These are phyloP conservation scores for Thripadectes ignobilis DNA, from an alignment of 2,797 vertebrate genomes.

Conservation along the genomic window DNA sequence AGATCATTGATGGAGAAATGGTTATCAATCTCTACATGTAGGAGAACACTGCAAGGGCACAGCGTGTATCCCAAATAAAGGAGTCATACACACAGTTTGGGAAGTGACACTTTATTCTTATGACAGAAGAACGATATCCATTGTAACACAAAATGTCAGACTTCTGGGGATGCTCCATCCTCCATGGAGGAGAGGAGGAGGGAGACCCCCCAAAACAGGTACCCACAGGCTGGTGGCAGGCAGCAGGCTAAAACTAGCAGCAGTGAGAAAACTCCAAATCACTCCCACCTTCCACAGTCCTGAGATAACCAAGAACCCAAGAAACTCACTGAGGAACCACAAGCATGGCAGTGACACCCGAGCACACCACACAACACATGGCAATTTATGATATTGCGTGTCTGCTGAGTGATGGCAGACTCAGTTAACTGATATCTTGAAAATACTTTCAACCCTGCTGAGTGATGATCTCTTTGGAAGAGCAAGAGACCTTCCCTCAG, in stretches of 20 bases:
- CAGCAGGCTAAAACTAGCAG: not conserved
- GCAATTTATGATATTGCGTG: not conserved
- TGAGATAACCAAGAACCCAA: not conserved
- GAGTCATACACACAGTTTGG: not conserved
- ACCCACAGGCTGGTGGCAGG: not conserved
- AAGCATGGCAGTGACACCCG: not conserved
- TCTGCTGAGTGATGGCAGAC: not conserved
- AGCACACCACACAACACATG: not conserved
- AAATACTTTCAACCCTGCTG: not conserved
- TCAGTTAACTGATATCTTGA: not conserved
- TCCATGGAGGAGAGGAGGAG: not conserved
- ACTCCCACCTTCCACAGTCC: not conserved
- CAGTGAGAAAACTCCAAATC: not conserved
- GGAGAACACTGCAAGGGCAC: not conserved
- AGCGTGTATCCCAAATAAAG: not conserved
- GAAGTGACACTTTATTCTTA: constrained; percentile 53
- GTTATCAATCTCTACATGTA: not conserved
- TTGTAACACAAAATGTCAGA: not conserved
- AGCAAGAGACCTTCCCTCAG: not conserved
- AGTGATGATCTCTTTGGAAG: not conserved
- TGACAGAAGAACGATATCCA: not conserved
- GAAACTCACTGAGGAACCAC: not conserved
- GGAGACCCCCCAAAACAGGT: not conserved
- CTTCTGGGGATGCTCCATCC: not conserved
- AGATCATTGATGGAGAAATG: not conserved